phyloP scores from a whole-genome alignment of 1,140 invertebrate species.

The Ostrea denselamellosa region DNA sequence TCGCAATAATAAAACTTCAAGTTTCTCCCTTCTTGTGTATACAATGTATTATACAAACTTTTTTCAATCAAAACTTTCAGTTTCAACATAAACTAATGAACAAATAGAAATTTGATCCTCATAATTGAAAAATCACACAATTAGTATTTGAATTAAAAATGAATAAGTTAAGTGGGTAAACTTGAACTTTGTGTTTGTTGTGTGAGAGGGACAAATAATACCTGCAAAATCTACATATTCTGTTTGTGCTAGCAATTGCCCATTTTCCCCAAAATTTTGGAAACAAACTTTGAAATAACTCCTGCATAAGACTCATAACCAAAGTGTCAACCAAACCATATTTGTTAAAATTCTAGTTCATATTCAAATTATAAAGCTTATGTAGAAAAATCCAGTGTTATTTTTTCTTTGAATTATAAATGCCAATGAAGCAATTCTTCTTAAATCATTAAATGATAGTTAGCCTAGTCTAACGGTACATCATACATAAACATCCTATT shows the following conservation, averaged over 20 bases:
- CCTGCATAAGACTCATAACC: neutral
- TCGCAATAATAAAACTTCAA: no score
- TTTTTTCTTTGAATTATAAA: no score
- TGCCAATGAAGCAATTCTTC: no score
- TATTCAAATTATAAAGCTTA: neutral
- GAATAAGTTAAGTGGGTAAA: constrained; percentile 16
- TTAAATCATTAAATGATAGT: no score
- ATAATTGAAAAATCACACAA: neutral
- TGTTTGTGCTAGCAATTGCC: neutral
- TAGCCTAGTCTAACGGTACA: no score
- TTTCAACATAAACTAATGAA: neutral
- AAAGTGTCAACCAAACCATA: neutral
- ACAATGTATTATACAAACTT: no score
- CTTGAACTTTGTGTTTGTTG: neutral
- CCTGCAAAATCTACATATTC: neutral
- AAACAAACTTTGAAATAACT: constrained; percentile 18
- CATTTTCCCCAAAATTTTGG: neutral
- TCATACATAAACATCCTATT: no score
- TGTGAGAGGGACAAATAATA: constrained; percentile 10
- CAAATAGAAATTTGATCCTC: neutral
- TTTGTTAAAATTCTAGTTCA: neutral
- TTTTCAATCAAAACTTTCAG: neutral
- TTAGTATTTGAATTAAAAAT: constrained; percentile 1
- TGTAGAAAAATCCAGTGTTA: no score
- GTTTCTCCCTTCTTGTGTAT: no score